Conservation (phyloP, 2,113 vertebrate genomes). For the Lates calcarifer region DNA sequence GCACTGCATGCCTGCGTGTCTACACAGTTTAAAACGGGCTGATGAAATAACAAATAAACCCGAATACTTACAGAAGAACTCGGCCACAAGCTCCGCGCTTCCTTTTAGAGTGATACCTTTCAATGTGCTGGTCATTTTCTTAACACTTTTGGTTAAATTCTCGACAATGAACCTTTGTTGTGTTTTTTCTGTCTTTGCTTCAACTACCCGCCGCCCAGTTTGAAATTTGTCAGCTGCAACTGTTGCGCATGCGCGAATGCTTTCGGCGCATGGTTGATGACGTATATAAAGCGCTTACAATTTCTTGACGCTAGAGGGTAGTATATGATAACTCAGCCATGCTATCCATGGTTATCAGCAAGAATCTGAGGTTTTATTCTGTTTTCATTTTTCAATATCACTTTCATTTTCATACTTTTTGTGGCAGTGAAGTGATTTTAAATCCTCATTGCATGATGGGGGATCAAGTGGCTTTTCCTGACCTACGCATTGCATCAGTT, state of each 20-base stretch:
- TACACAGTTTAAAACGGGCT: background rate
- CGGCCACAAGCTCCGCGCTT: slow-evolving; percentile 92
- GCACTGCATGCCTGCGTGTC: slow-evolving; percentile 5
- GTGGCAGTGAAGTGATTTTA: too few species aligned
- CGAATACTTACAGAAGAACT: slow-evolving; percentile 93
- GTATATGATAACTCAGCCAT: background rate
- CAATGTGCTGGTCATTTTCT: slow-evolving; percentile 82
- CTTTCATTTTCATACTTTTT: too few species aligned
- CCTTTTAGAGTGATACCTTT: slow-evolving; percentile 93
- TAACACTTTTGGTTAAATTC: background rate
- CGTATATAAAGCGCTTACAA: background rate
- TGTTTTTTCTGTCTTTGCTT: background rate
- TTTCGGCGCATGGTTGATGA: slow-evolving; percentile 52
- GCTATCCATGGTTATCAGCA: too few species aligned
- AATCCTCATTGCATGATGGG: too few species aligned
- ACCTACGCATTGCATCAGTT: too few species aligned
- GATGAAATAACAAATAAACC: background rate
- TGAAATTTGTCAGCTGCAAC: slow-evolving; percentile 65
- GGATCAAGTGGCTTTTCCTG: too few species aligned
- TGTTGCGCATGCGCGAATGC: slow-evolving; percentile 53
- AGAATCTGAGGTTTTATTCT: too few species aligned
- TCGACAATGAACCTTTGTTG: background rate
- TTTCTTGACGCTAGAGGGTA: slow-evolving; percentile 41
- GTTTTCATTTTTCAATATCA: too few species aligned
- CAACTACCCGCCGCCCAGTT: slow-evolving; percentile 78